A percentile compares a stretch with the other conserved stretches of the same genome.
Conservation (phyloP, 92 coral and sea anemone genomes). For the Paragorgia papillata region DNA sequence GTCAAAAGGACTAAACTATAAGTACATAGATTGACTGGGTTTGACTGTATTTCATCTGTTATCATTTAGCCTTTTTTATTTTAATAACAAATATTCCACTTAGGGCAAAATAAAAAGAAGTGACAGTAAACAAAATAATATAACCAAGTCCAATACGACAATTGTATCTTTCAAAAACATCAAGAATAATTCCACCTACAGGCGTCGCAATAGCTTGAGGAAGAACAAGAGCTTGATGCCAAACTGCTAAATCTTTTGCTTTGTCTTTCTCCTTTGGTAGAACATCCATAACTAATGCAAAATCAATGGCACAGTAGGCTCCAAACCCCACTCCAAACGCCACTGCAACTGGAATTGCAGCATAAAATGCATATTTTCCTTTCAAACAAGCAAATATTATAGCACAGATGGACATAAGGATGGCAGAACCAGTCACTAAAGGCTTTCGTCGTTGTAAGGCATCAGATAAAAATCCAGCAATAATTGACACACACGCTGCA, state of each 20-base stretch:
- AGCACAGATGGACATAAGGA: conserved; percentile 94
- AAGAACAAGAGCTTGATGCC: conserved; percentile 99
- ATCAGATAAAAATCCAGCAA: conserved; percentile 97
- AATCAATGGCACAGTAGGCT: conserved; percentile 97
- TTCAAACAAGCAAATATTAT: conserved; percentile 88
- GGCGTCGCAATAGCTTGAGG: conserved; percentile 99
- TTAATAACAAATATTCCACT: conserved; percentile 95
- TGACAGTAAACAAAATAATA: conserved; percentile 93
- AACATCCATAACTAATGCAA: conserved; percentile 98
- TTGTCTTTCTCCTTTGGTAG: conserved; percentile 96
- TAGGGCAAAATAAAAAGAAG: conserved; percentile 88
- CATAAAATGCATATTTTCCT: conserved; percentile 95
- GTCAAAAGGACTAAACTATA: too few species aligned
- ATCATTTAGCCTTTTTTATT: conserved; percentile 82
- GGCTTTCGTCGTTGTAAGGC: conserved; percentile 90
- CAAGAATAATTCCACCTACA: conserved; percentile 88
- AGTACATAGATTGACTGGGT: too few species aligned
- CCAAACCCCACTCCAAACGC: conserved; percentile 98
- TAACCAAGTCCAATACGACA: conserved; percentile 98
- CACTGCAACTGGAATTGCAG: conserved; percentile 90
- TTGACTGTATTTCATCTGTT: too few species aligned
- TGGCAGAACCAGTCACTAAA: conserved; percentile 95
- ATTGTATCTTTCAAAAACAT: conserved; percentile 86
- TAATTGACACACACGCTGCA: conserved; percentile 86
- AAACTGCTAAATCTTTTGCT: conserved; percentile 97